Evolutionary conservation across 2,113 vertebrate species (phyloP).

Genomic region (Epinephelus fuscoguttatus): DNA sequence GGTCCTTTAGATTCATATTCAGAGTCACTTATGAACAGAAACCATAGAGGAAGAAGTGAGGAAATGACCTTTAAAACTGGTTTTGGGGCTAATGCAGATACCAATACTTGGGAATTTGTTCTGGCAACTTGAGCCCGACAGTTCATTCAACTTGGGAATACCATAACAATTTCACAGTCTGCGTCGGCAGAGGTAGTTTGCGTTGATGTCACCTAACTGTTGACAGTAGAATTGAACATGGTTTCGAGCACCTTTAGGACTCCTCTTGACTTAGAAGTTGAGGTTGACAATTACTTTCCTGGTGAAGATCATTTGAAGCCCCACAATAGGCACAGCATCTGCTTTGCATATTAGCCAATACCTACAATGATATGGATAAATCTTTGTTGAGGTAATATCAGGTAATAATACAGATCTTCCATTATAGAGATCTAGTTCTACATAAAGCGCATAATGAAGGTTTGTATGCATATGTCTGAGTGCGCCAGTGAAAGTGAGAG

Average conservation of each 20-base stretch:
- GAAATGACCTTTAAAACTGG: neutral
- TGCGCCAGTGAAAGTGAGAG: neutral
- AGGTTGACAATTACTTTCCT: neutral
- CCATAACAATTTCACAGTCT: neutral
- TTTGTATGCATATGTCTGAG: neutral
- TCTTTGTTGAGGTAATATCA: neutral
- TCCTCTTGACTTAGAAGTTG: neutral
- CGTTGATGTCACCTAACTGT: neutral
- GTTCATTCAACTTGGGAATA: slow-evolving; percentile 2
- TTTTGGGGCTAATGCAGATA: neutral
- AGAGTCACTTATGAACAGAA: neutral
- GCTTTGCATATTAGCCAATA: neutral
- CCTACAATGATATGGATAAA: neutral
- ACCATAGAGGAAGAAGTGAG: neutral
- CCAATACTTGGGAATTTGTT: neutral
- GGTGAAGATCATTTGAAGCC: neutral
- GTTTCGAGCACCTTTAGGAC: neutral
- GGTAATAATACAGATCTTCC: neutral
- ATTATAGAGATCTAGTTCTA: neutral
- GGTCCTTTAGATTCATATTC: neutral
- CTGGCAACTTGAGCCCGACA: neutral
- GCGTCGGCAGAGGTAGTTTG: neutral
- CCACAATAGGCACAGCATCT: neutral
- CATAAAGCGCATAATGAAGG: neutral
- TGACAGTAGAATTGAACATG: neutral